Conservation (phyloP, 2,888 invertebrate genomes). For the Sthenelais limicola region DNA sequence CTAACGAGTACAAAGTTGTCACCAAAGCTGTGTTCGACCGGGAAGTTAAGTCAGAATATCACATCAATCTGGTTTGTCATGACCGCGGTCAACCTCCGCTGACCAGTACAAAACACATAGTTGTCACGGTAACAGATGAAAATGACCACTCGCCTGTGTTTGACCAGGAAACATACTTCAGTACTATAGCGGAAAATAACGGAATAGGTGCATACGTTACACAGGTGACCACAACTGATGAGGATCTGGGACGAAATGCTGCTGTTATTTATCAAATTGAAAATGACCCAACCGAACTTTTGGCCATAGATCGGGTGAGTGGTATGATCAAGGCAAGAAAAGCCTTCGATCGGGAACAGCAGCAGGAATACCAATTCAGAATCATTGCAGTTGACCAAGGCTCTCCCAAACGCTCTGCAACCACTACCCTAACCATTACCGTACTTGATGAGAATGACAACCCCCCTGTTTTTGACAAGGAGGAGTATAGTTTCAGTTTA, state of each 20-base stretch:
- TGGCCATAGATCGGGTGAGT: slow-evolving; percentile 17
- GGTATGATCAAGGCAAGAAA: slow-evolving; percentile 15
- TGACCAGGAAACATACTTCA: slow-evolving; percentile 5
- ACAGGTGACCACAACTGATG: slow-evolving; percentile 21
- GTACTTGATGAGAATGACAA: slow-evolving; percentile 43
- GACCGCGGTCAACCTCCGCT: slow-evolving; percentile 48
- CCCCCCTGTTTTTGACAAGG: slow-evolving; percentile 9
- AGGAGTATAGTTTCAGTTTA: slow-evolving; percentile 36
- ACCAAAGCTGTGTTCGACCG: slow-evolving; percentile 48
- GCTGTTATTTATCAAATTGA: slow-evolving; percentile 31
- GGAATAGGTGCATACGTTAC: not conserved
- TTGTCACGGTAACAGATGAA: slow-evolving; percentile 83
- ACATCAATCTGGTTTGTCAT: slow-evolving; percentile 44
- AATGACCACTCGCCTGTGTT: slow-evolving; percentile 75
- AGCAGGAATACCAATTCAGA: not conserved
- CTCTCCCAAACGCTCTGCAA: not conserved
- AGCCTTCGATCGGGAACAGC: slow-evolving; percentile 16
- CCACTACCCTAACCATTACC: slow-evolving; percentile 15
- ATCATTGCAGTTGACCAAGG: slow-evolving; percentile 39
- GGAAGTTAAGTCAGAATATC: slow-evolving; percentile 35
- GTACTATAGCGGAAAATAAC: slow-evolving; percentile 20
- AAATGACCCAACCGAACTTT: not conserved
- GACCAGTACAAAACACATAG: slow-evolving; percentile 79
- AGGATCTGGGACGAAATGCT: slow-evolving; percentile 40
- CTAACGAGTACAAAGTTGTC: slow-evolving; percentile 46